Evolutionary conservation across 2,888 invertebrate genomes (phyloP).

Genomic region (Latrodectus elegans): DNA sequence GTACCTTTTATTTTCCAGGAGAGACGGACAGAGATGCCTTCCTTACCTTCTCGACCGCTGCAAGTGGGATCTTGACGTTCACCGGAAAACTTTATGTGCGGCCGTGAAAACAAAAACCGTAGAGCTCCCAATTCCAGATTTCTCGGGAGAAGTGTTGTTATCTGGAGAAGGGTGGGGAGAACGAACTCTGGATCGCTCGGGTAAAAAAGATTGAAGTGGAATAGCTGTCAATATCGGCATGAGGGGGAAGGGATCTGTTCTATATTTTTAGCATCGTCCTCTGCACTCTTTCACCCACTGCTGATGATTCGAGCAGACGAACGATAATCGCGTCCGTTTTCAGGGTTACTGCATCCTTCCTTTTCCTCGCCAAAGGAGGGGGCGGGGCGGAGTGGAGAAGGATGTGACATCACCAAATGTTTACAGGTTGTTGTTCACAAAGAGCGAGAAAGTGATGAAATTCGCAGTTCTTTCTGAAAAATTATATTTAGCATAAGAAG

Average conservation of each 20-base stretch:
- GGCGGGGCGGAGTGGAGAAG: not conserved
- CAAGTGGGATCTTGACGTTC: no score
- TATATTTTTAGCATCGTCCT: conserved; percentile 38
- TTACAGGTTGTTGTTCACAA: conserved; percentile 54
- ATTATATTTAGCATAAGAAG: no score
- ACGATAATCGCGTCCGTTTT: conserved; percentile 61
- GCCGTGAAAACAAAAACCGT: no score
- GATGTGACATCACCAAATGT: conserved; percentile 19
- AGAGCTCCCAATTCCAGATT: no score
- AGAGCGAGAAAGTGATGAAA: not conserved
- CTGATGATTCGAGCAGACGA: conserved; percentile 54
- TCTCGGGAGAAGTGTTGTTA: no score
- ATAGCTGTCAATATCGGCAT: conserved; percentile 20
- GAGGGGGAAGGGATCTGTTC: conserved; percentile 22
- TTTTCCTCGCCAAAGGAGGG: conserved; percentile 26
- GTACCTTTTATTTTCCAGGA: no score
- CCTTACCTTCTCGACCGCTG: no score
- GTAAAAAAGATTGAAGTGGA: not conserved
- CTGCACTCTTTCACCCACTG: conserved; percentile 44
- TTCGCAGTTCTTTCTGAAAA: not conserved
- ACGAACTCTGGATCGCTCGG: no score
- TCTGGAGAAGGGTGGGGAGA: no score
- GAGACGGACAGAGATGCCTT: no score
- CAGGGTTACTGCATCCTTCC: conserved; percentile 44
- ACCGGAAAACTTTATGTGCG: no score